A percentile compares a stretch with the other conserved stretches of the same genome.
Evolutionary conservation across 2,797 vertebrate genomes (phyloP).

Genomic region (Coregonus suidteri): DNA sequence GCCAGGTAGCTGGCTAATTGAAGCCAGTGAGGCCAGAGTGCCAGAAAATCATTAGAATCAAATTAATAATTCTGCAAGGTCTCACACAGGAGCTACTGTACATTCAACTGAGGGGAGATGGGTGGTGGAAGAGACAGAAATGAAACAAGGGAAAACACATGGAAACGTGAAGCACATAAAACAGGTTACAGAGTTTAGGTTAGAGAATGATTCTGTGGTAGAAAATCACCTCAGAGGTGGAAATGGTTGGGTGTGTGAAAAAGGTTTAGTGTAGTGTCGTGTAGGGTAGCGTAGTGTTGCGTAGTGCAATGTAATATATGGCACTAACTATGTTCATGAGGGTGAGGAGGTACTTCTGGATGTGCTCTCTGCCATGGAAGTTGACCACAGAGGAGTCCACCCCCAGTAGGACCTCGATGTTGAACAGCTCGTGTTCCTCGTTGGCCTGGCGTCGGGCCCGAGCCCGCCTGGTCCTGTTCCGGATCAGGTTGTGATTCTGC

Average conservation of each 20-base stretch:
- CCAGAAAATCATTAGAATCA: neutral
- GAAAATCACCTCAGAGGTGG: neutral
- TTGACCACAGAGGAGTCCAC: slow-evolving; percentile 93
- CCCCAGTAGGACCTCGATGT: slow-evolving; percentile 90
- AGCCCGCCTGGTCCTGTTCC: neutral
- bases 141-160: neutral
- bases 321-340: slow-evolving; percentile 96
- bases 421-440: slow-evolving; percentile 74
- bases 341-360: slow-evolving; percentile 94
- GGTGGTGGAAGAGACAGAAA: neutral
- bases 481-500: slow-evolving; percentile 7
- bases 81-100: neutral
- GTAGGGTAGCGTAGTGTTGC: neutral
- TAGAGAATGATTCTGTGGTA: neutral
- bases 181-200: neutral
- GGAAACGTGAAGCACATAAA: neutral
- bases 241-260: neutral
- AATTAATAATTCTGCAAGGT: neutral
- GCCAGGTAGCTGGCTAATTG: slow-evolving; percentile 46
- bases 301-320: neutral
- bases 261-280: neutral
- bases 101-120: neutral
- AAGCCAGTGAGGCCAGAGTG: slow-evolving; percentile 9
- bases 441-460: slow-evolving; percentile 73
- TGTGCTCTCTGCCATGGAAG: slow-evolving; percentile 91